phyloP scores from a whole-genome alignment of 2,113 vertebrate genomes.

The Rhinolophus ferrumequinum region DNA sequence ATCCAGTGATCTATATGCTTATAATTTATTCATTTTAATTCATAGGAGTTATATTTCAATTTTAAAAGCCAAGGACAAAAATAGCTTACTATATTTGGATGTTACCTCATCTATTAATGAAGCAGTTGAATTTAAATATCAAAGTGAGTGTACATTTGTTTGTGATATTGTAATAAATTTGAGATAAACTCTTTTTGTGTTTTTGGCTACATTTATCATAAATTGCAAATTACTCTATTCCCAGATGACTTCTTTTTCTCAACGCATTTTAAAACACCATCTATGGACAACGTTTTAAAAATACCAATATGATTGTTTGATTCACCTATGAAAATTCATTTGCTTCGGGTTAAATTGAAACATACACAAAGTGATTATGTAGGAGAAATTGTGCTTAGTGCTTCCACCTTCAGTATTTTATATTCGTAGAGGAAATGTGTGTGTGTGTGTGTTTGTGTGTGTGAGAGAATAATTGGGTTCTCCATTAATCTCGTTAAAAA shows the following conservation, averaged over 20 bases:
- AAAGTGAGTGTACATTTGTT: neutral
- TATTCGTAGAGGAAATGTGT: neutral
- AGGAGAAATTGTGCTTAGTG: neutral
- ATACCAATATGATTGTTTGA: neutral
- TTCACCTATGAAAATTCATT: neutral
- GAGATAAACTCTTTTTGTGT: neutral
- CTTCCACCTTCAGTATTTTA: neutral
- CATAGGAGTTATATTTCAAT: neutral
- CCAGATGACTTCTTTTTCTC: neutral
- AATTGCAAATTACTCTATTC: neutral
- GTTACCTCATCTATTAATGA: neutral
- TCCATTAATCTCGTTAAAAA: neutral
- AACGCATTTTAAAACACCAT: neutral
- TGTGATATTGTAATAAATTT: neutral
- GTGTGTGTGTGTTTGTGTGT: neutral
- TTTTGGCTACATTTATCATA: neutral
- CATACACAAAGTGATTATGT: neutral
- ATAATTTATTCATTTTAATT: slow-evolving; percentile 10
- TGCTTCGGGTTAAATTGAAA: neutral
- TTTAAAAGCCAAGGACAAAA: neutral
- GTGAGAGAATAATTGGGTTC: neutral
- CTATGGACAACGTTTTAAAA: neutral
- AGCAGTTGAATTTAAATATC: neutral
- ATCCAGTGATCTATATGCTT: neutral
- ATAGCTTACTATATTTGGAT: neutral